A percentile compares a stretch with the other conserved stretches of the same genome.
Conservation (phyloP, 1,140 invertebrate species). For the Octopus bimaculoides region DNA sequence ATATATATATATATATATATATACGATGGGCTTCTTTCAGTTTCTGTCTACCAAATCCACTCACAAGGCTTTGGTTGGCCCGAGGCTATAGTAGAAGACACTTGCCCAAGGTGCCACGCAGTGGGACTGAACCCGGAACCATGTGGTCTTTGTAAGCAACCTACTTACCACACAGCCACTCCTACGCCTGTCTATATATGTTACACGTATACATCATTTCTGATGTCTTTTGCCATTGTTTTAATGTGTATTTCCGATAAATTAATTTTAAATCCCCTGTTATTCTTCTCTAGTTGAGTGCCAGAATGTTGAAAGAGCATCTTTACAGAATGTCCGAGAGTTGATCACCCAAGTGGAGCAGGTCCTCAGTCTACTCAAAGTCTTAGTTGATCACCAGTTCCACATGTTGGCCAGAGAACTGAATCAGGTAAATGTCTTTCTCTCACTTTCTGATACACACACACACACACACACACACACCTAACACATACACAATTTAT, state of each 20-base stretch:
- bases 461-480: background rate
- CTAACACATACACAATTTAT: background rate
- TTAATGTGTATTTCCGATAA: background rate
- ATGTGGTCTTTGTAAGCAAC: no score
- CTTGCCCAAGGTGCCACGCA: no score
- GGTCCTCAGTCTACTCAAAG: constrained; percentile 89
- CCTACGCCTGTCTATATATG: no score
- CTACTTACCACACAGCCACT: no score
- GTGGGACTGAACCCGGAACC: no score
- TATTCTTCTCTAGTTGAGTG: constrained; percentile 42
- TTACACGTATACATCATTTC: no score
- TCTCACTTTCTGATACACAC: background rate
- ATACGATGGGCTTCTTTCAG: no score
- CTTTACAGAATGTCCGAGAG: constrained; percentile 73
- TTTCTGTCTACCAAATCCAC: no score
- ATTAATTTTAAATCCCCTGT: constrained; percentile 9
- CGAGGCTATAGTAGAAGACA: no score
- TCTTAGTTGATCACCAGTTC: constrained; percentile 90
- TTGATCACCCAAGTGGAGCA: constrained; percentile 81
- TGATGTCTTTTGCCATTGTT: no score
- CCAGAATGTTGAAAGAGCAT: constrained; percentile 65
- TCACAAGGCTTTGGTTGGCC: no score
- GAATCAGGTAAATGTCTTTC: constrained; percentile 54
- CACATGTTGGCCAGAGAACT: constrained; percentile 70
- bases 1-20: no score